A percentile compares a stretch with the other conserved stretches of the same genome.
phyloP scores from a whole-genome alignment of 2,797 vertebrate genomes.

The Sebastes taczanowskii region DNA sequence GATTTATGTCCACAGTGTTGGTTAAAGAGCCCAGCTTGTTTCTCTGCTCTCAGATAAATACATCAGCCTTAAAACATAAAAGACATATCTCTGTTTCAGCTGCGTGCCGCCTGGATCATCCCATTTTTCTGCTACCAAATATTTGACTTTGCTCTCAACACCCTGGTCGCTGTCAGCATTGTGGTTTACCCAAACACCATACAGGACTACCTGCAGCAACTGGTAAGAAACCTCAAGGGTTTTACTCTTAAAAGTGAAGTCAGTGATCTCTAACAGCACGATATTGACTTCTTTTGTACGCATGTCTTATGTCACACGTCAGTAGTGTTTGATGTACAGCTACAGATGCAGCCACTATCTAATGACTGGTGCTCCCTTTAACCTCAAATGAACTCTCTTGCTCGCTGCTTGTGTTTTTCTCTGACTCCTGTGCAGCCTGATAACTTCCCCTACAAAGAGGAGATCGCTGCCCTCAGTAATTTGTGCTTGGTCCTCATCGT shows the following conservation, averaged over 20 bases:
- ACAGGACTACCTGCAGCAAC: conserved; percentile 92
- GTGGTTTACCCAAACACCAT: conserved; percentile 94
- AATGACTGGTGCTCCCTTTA: not conserved
- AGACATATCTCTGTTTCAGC: conserved; percentile 75
- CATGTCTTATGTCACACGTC: not conserved
- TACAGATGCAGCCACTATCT: not conserved
- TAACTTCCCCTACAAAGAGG: conserved; percentile 95
- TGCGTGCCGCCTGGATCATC: conserved; percentile 95
- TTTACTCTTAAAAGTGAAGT: not conserved
- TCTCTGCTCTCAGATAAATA: not conserved
- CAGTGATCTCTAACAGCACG: not conserved
- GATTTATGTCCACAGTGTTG: conserved; percentile 2
- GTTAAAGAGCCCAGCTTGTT: not conserved
- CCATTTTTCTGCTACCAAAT: conserved; percentile 99
- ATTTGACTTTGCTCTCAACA: conserved; percentile 96
- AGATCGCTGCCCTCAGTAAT: conserved; percentile 91
- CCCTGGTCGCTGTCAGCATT: conserved; percentile 92
- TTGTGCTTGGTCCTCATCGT: conserved; percentile 91
- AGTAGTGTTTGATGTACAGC: not conserved
- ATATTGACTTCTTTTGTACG: not conserved
- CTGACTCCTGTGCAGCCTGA: conserved; percentile 82
- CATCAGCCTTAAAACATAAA: conserved; percentile 4
- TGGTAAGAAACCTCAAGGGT: conserved; percentile 82
- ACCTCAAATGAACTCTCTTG: not conserved
- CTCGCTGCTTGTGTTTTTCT: not conserved